Evolutionary conservation across 2,797 vertebrate genomes (phyloP).

Genomic region (Borostomias antarcticus): DNA sequence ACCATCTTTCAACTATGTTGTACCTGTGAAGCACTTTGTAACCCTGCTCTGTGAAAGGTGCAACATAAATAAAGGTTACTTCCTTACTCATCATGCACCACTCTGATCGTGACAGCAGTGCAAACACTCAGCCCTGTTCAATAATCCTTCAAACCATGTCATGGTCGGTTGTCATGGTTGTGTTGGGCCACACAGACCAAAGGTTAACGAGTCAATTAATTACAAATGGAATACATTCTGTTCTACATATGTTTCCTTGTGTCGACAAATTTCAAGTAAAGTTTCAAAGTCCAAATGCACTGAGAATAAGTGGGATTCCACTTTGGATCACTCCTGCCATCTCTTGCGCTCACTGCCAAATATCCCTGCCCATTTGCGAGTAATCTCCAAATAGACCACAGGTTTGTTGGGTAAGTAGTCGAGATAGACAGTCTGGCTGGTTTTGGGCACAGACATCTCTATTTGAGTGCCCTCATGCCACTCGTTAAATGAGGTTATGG

Average conservation of each 20-base stretch:
- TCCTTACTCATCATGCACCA: too few species aligned
- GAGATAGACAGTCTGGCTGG: conserved; percentile 80
- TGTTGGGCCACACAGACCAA: background rate
- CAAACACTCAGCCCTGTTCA: too few species aligned
- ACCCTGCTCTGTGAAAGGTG: too few species aligned
- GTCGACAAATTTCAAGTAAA: too few species aligned
- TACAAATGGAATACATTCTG: background rate
- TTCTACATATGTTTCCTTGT: background rate
- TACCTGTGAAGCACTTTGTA: too few species aligned
- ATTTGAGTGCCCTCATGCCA: conserved; percentile 99
- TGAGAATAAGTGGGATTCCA: background rate
- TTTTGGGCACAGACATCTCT: conserved; percentile 92
- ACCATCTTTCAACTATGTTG: too few species aligned
- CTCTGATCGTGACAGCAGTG: too few species aligned
- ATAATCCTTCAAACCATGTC: too few species aligned
- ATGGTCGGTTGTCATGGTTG: background rate
- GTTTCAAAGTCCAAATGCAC: too few species aligned
- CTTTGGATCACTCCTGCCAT: conserved; percentile 58
- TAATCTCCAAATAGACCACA: conserved; percentile 89
- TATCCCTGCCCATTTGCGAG: conserved; percentile 90
- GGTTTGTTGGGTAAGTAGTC: conserved; percentile 94
- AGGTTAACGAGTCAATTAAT: background rate
- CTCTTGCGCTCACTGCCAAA: conserved; percentile 79
- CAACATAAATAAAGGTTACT: too few species aligned
- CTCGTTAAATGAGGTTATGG: conserved; percentile 96